Base-by-base conservation (phyloP, 2,888 invertebrate species). In the Drosophila merina region DNA sequence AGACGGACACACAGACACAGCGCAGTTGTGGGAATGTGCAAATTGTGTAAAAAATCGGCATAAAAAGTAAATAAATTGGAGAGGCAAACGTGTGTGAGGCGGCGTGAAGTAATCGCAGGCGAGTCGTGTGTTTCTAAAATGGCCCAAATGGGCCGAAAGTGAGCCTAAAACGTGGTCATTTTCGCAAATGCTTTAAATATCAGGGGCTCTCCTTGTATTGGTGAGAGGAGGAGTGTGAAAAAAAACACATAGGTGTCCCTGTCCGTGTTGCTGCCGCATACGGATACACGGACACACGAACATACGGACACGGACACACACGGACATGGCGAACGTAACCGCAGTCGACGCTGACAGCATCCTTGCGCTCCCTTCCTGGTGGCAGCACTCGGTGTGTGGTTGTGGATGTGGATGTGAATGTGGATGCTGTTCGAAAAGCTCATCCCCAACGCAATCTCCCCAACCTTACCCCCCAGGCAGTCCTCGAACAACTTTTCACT, bases 11-110 rank as follows among this genome's bases (percentile, higher is more conserved):
- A 73, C 60, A 57, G 60, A 55, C 74, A 54, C 58, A 70, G 75
- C 74, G 69, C 74, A 78, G 67, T 76, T 84, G 72, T 72, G 69
- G 71, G 74, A 81, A 84, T 86, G 87, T 82, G 87, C 79, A 81
- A 82, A 79, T 73, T 81, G 57, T 75, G 52, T 57, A 56, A 76
- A 76, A 79, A 69, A 77, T 72, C 59, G 40, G 70, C 72, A 58
- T 54, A 64, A 66, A 66, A 77, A 76, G 57, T 74, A 66, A 64
- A 71, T 52, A 72, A 71, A 67, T 49, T 57, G 38, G 56, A 28
- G 60, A 44, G 44, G 30, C 40, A 50, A 68, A 31, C 48, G 42
- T 47, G 57, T 84, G 64, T 12, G 56, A 33, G 49, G 47, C 33
- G 44, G 14, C 57, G 33, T 63, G 62, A 52, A 72, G 68, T 67